phyloP scores from a whole-genome alignment of 2,888 invertebrate species.

The Timandra comae region DNA sequence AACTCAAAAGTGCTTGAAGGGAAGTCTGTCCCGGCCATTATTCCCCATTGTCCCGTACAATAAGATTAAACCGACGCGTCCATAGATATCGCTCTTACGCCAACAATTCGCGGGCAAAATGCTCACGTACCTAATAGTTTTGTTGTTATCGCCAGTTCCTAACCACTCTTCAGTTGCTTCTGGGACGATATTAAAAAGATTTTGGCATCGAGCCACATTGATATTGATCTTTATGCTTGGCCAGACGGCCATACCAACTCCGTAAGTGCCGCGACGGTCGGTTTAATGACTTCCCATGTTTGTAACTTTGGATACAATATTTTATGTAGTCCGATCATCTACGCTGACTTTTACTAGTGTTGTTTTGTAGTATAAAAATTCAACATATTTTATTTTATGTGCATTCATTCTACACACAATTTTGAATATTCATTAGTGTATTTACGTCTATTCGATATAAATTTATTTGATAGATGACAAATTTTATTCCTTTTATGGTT shows the following conservation, averaged over 20 bases:
- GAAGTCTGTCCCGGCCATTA: constrained; percentile 54
- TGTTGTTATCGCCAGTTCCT: constrained; percentile 64
- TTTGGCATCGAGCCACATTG: constrained; percentile 70
- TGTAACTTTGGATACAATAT: constrained; percentile 59
- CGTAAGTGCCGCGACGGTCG: constrained; percentile 64
- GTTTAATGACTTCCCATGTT: constrained; percentile 74
- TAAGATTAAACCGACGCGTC: constrained; percentile 62
- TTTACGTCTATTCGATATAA: constrained; percentile 8
- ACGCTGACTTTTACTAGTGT: constrained; percentile 45
- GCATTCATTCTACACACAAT: constrained; percentile 10
- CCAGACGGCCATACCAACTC: constrained; percentile 68
- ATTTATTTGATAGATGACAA: constrained; percentile 20
- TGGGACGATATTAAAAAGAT: constrained; percentile 74
- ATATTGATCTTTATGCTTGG: constrained; percentile 75
- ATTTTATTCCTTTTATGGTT: constrained; percentile 13
- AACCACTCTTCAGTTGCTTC: constrained; percentile 67
- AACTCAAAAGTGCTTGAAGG: constrained; percentile 59
- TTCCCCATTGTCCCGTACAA: constrained; percentile 63
- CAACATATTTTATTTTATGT: constrained; percentile 23
- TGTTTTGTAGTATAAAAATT: constrained; percentile 35
- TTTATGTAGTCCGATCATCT: constrained; percentile 51
- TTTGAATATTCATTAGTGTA: constrained; percentile 18
- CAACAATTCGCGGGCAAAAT: constrained; percentile 52
- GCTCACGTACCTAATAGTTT: constrained; percentile 63
- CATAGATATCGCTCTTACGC: constrained; percentile 45